phyloP scores from a whole-genome alignment of 2,888 invertebrate species.

The Opisthograptis luteolata region DNA sequence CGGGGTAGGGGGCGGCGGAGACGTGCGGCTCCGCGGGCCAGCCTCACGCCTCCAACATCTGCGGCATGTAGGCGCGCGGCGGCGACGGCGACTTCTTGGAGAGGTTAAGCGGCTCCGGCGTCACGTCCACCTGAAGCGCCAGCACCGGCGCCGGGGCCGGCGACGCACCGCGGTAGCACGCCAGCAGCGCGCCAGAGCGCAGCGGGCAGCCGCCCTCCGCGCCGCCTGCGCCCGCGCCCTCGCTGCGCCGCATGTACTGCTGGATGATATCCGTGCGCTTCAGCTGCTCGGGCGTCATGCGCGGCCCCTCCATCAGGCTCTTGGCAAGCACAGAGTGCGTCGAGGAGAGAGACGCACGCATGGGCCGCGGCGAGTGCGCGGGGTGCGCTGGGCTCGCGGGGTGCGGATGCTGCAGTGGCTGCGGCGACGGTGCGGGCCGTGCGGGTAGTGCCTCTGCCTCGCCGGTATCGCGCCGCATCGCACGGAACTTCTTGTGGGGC shows the following conservation, averaged over 20 bases:
- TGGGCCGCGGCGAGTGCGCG: constrained; percentile 76
- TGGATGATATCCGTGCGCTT: constrained; percentile 96
- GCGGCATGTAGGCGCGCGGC: constrained; percentile 85
- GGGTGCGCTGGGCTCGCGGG: constrained; percentile 62
- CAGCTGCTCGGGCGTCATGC: constrained; percentile 96
- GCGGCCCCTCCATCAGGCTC: constrained; percentile 95
- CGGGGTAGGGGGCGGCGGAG: constrained; percentile 82
- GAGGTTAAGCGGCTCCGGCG: constrained; percentile 94
- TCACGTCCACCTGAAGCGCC: constrained; percentile 89
- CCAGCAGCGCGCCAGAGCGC: constrained; percentile 63
- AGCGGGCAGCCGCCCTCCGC: constrained; percentile 78
- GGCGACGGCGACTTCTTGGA: constrained; percentile 91
- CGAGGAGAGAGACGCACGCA: constrained; percentile 88
- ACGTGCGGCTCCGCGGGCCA: constrained; percentile 78
- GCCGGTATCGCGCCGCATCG: constrained; percentile 91
- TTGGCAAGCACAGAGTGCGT: constrained; percentile 96
- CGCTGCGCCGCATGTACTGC: constrained; percentile 94
- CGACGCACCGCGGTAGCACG: constrained; percentile 70
- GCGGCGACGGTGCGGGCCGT: constrained; percentile 79
- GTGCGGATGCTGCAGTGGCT: constrained; percentile 80
- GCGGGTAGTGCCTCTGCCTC: constrained; percentile 86
- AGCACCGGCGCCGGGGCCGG: constrained; percentile 79
- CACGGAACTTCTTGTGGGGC: constrained; percentile 97
- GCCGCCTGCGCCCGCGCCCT: constrained; percentile 78
- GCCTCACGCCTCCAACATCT: constrained; percentile 87